Evolutionary conservation across 2,113 vertebrate genomes (phyloP), one percentile per base, ranked within the genome.

Genomic region (Ptilonorhynchus violaceus): DNA sequence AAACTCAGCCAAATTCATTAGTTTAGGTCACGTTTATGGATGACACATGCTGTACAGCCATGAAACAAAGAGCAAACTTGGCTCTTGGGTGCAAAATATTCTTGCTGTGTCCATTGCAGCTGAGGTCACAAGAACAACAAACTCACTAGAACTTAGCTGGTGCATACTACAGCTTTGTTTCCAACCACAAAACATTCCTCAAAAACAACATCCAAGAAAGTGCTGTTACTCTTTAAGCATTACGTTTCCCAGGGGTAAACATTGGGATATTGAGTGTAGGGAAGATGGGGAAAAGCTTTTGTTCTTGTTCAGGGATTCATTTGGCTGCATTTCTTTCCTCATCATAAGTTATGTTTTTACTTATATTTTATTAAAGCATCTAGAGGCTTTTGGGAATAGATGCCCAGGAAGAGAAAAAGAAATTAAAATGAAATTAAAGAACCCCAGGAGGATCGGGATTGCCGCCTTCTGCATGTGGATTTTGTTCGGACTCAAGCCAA

Each of bases 51-150:
- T 63, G 28, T 15, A 78, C 37, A 78, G 35, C 41, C 52, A 62
- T 1, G 1, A 69, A 94, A 84, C 55, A 80, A 89, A 68, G 73
- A 35, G 44, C 42, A 44, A 73, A 62, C 27, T 79, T 78, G 70
- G 70, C 74, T 89, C 66, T 55, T 50, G 93, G 93, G 88, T 8
- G n/a, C 70, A 74, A 94, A 93, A 75, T 33, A 41, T 37, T 86
- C 42, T 77, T 52, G 60, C 73, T 52, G 76, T 11, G 55, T 56
- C 83, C 83, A 68, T 13, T 75, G 53, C 44, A 91, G 77, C 86
- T 55, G 80, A 91, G 83, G 80, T 92, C 95, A 96, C 41, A 10
- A 85, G 60, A 50, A 86, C 75, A 95, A 93, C 67, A 93, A 93
- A 86, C 64, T 87, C 89, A 56, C 44, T 55, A 74, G 56, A 62